A percentile compares a stretch with the other conserved stretches of the same genome.
Evolutionary conservation across 2,113 vertebrate genomes (phyloP).

Genomic region (Bos indicus): DNA sequence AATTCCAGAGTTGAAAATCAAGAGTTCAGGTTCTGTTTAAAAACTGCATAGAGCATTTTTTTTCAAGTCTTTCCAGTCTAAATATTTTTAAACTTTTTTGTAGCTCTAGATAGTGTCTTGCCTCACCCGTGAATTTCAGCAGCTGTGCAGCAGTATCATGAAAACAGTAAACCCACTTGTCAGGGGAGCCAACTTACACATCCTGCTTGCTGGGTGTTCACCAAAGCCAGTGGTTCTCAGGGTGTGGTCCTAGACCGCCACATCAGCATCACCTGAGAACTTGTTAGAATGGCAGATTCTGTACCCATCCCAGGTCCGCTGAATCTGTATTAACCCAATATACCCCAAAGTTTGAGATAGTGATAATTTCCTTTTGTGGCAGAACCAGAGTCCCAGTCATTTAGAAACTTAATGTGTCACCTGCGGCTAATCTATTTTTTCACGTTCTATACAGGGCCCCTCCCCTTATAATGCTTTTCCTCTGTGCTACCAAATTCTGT

Average conservation of each 20-base stretch:
- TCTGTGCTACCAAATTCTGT: constrained; percentile 91
- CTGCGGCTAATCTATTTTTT: constrained; percentile 43
- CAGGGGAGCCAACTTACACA: neutral
- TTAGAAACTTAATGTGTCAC: neutral
- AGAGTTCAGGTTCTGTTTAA: neutral
- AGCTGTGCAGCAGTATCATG: neutral
- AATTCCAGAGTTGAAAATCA: neutral
- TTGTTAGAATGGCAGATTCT: neutral
- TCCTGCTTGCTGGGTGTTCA: neutral
- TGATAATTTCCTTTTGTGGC: neutral
- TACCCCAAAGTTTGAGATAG: neutral
- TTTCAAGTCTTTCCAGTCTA: neutral
- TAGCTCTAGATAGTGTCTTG: neutral
- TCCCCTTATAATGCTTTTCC: constrained; percentile 87
- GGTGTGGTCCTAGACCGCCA: neutral
- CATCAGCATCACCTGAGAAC: neutral
- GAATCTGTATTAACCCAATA: neutral
- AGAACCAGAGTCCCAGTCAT: neutral
- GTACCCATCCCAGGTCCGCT: neutral
- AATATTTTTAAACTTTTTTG: neutral
- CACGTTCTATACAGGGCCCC: constrained; percentile 86
- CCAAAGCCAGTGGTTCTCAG: neutral
- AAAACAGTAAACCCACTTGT: neutral
- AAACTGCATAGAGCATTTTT: neutral
- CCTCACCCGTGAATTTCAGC: neutral